Evolutionary conservation across 2,888 invertebrate species (phyloP).

Genomic region (Celastrina argiolus): DNA sequence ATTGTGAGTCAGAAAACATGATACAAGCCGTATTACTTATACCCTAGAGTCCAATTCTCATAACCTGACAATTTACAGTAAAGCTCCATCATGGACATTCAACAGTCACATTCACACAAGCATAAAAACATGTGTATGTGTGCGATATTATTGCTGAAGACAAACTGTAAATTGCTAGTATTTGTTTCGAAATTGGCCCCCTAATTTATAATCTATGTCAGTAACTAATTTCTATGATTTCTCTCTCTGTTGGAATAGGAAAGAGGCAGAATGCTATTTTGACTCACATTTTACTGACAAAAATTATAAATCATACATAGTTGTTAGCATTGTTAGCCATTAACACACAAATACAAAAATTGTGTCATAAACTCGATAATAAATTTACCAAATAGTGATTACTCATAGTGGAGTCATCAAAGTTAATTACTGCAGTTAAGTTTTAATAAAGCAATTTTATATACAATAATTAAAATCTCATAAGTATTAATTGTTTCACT

Average conservation of each 20-base stretch:
- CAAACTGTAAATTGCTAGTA: not conserved
- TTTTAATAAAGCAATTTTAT: not conserved
- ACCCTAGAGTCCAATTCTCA: not conserved
- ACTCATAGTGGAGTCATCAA: not conserved
- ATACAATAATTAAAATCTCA: not conserved
- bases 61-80: too few species aligned
- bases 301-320: not conserved
- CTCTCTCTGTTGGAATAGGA: too few species aligned
- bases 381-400: not conserved
- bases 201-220: not conserved
- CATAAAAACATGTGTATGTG: not conserved
- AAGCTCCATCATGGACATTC: too few species aligned
- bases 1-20: constrained; percentile 42
- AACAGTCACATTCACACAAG: not conserved
- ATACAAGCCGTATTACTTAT: constrained; percentile 31
- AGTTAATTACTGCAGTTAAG: not conserved
- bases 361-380: not conserved
- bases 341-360: not conserved
- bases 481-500: constrained; percentile 3
- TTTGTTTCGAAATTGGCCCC: not conserved
- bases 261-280: not conserved
- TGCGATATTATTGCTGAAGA: not conserved
- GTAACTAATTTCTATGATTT: too few species aligned
- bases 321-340: not conserved
- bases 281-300: not conserved